Conservation (phyloP, 2,113 vertebrate species). For the Xiphophorus hellerii region DNA sequence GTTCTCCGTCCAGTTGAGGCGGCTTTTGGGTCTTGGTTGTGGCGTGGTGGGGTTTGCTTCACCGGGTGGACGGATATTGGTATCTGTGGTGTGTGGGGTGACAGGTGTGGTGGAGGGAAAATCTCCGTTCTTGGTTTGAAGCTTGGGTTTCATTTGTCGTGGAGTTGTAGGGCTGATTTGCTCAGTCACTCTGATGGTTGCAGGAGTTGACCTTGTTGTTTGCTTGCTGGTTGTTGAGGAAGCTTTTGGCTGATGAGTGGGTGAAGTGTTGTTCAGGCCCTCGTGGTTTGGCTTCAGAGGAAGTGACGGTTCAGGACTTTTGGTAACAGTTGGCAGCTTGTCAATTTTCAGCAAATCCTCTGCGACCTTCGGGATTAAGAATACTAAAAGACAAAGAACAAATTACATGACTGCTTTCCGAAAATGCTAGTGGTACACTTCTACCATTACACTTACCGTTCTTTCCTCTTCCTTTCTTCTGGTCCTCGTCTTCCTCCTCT, state of each 20-base stretch:
- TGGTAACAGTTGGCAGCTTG: slow-evolving; percentile 14
- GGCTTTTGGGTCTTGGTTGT: slow-evolving; percentile 39
- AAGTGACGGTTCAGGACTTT: slow-evolving; percentile 2
- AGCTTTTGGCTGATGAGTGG: slow-evolving; percentile 4
- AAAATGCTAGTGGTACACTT: not conserved
- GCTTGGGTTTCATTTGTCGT: slow-evolving; percentile 7
- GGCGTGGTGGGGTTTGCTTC: not conserved
- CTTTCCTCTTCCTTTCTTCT: slow-evolving; percentile 56
- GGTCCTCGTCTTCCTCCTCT: slow-evolving; percentile 77
- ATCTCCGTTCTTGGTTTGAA: not conserved
- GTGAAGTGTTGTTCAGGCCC: not conserved
- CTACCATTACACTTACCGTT: slow-evolving; percentile 30
- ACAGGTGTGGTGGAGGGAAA: slow-evolving; percentile 5
- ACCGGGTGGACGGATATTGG: not conserved
- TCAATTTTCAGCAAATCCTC: slow-evolving; percentile 42
- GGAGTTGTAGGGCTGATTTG: not conserved
- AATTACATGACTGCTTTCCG: not conserved
- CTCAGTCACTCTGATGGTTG: slow-evolving; percentile 27
- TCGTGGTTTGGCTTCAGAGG: slow-evolving; percentile 9
- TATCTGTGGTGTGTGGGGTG: slow-evolving; percentile 9
- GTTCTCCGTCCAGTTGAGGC: slow-evolving; percentile 76
- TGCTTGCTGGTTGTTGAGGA: not conserved
- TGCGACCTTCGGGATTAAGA: slow-evolving; percentile 7
- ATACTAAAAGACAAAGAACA: slow-evolving; percentile 20
- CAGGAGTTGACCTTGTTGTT: slow-evolving; percentile 8